These are phyloP conservation scores for Sandelia bainsii DNA, from an alignment of 2,797 vertebrate genomes.

Conservation along the genomic window DNA sequence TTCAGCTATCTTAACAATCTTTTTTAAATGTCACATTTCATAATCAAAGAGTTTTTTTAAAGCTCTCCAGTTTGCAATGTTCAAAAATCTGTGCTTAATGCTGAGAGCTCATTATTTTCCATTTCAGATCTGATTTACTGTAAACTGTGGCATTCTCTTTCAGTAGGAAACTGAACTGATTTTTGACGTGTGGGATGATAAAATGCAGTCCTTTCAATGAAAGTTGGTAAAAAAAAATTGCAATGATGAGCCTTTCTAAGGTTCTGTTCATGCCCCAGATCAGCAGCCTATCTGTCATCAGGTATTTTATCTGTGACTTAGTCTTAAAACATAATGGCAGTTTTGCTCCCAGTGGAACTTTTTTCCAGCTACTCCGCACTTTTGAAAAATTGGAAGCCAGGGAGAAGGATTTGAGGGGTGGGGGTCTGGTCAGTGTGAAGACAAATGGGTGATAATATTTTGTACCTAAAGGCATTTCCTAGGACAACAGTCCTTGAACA, in stretches of 20 bases:
- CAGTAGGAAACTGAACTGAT: neutral
- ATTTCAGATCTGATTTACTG: constrained; percentile 10
- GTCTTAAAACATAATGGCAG: neutral
- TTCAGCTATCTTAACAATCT: constrained; percentile 12
- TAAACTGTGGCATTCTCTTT: neutral
- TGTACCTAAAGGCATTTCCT: constrained; percentile 11
- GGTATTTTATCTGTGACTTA: neutral
- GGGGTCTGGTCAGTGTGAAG: constrained; percentile 10
- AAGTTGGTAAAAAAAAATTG: neutral
- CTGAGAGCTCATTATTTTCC: constrained; percentile 43
- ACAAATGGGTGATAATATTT: constrained; percentile 16
- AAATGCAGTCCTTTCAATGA: neutral
- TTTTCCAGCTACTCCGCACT: constrained; percentile 1
- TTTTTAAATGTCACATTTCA: constrained; percentile 31
- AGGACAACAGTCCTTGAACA: constrained; percentile 17
- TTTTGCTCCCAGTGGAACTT: neutral
- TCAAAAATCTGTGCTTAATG: neutral
- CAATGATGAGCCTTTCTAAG: neutral
- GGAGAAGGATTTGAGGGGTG: neutral
- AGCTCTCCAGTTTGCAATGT: neutral
- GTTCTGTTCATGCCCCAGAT: neutral
- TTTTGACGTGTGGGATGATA: neutral
- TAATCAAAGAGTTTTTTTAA: neutral
- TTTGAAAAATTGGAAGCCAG: constrained; percentile 18
- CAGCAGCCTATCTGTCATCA: neutral